Evolutionary conservation across 2,797 vertebrate genomes (phyloP).

Genomic region (Pipistrellus kuhlii): DNA sequence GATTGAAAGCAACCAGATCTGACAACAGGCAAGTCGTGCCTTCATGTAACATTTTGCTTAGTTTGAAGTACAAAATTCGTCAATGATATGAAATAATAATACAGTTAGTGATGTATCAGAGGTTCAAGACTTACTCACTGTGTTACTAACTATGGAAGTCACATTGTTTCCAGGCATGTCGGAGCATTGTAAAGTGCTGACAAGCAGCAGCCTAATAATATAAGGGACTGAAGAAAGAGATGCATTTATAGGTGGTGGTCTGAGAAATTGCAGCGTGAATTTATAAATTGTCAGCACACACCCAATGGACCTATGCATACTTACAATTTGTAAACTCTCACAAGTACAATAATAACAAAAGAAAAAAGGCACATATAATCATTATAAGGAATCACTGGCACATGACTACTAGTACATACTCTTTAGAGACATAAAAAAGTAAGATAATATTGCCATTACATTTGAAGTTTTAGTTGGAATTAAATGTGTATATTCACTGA

Average conservation of each 20-base stretch:
- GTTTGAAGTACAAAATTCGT: constrained; percentile 9
- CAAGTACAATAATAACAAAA: neutral
- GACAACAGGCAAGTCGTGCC: neutral
- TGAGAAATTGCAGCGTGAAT: neutral
- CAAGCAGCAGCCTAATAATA: neutral
- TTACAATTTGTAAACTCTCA: neutral
- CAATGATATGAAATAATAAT: constrained; percentile 17
- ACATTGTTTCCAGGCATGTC: neutral
- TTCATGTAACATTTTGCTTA: constrained; percentile 23
- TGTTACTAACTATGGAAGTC: neutral
- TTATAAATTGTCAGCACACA: neutral
- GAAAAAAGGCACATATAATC: neutral
- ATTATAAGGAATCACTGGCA: neutral
- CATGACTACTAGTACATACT: neutral
- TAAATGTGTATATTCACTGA: neutral
- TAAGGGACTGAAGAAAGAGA: constrained; percentile 1
- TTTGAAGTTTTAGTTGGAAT: neutral
- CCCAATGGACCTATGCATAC: neutral
- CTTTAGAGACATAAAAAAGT: neutral
- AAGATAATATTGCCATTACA: constrained; percentile 18
- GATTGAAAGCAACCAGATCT: neutral
- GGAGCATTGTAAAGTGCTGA: neutral
- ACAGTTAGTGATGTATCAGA: neutral
- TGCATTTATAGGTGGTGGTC: neutral
- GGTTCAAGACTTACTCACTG: neutral